Evolutionary conservation across 2,888 invertebrate species (phyloP).

Genomic region (Marronus borbonicus): DNA sequence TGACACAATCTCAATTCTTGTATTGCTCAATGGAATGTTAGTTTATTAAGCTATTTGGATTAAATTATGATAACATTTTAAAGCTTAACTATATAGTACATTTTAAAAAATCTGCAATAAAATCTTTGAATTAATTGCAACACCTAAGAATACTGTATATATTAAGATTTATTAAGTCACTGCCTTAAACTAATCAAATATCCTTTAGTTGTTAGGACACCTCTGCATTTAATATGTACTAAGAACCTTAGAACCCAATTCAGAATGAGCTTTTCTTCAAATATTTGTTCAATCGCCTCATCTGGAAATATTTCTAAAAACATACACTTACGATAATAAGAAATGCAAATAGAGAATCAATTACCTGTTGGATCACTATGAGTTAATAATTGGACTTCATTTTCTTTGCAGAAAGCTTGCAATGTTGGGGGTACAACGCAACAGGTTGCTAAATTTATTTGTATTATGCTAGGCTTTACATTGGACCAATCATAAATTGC

Average conservation of each 20-base stretch:
- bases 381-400: constrained; percentile 93
- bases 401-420: constrained; percentile 90
- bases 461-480: constrained; percentile 90
- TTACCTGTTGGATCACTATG: constrained; percentile 95
- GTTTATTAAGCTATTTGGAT: constrained; percentile 9
- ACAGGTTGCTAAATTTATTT: constrained; percentile 93
- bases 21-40: constrained; percentile 20
- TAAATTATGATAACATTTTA: constrained; percentile 17
- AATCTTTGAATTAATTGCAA: constrained; percentile 33
- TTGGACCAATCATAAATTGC: constrained; percentile 83
- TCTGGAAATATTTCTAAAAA: constrained; percentile 74
- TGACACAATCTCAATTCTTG: too few species aligned
- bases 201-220: constrained; percentile 92
- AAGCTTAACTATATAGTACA: constrained; percentile 26
- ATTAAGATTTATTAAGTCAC: constrained; percentile 45
- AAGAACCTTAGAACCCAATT: constrained; percentile 91
- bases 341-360: constrained; percentile 35
- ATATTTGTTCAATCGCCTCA: constrained; percentile 75
- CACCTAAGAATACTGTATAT: constrained; percentile 43
- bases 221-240: constrained; percentile 91
- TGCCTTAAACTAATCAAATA: constrained; percentile 77
- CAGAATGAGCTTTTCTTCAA: constrained; percentile 71
- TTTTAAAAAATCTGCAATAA: constrained; percentile 24
- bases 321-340: constrained; percentile 25
- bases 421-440: constrained; percentile 95